These are phyloP conservation scores for Oostethus manadensis DNA, from an alignment of 2,113 vertebrate genomes.

Conservation along the genomic window DNA sequence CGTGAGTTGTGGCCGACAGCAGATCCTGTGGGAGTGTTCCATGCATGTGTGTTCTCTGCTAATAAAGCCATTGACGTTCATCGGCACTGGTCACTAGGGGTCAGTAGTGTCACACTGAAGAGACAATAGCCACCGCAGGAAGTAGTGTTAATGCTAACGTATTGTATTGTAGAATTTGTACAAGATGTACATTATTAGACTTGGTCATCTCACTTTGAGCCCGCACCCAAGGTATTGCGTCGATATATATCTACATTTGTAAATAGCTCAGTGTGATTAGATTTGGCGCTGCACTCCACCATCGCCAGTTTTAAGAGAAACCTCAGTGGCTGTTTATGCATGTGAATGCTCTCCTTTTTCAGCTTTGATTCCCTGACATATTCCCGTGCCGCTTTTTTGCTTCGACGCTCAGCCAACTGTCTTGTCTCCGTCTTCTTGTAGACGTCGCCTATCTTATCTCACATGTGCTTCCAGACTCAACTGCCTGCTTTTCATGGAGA, in stretches of 20 bases:
- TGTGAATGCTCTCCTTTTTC: slow-evolving; percentile 65
- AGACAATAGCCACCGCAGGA: too few relatives aligned
- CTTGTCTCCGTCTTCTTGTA: slow-evolving; percentile 69
- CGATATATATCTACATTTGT: too few relatives aligned
- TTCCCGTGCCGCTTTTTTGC: slow-evolving; percentile 69
- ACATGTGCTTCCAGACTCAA: slow-evolving; percentile 65
- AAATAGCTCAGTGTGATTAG: slow-evolving; percentile 54
- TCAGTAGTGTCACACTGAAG: too few relatives aligned
- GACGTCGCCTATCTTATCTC: slow-evolving; percentile 66
- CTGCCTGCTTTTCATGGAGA: slow-evolving; percentile 64
- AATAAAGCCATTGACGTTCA: too few relatives aligned
- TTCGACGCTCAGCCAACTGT: slow-evolving; percentile 65
- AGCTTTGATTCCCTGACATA: slow-evolving; percentile 76
- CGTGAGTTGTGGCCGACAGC: too few relatives aligned
- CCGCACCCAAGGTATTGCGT: too few relatives aligned
- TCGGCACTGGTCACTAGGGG: too few relatives aligned
- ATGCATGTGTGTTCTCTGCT: too few relatives aligned
- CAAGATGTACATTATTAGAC: slow-evolving; percentile 43
- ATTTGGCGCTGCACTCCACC: slow-evolving; percentile 48
- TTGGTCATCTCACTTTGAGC: slow-evolving; percentile 31
- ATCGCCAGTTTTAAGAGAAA: slow-evolving; percentile 49
- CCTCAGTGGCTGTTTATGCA: slow-evolving; percentile 59
- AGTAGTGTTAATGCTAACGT: too few relatives aligned
- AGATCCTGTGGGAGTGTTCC: too few relatives aligned
- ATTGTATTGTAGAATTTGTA: slow-evolving; percentile 38